A percentile compares a stretch with the other conserved stretches of the same genome.
Conservation (phyloP, 1,140 invertebrate species). For the Reticulitermes speratus region DNA sequence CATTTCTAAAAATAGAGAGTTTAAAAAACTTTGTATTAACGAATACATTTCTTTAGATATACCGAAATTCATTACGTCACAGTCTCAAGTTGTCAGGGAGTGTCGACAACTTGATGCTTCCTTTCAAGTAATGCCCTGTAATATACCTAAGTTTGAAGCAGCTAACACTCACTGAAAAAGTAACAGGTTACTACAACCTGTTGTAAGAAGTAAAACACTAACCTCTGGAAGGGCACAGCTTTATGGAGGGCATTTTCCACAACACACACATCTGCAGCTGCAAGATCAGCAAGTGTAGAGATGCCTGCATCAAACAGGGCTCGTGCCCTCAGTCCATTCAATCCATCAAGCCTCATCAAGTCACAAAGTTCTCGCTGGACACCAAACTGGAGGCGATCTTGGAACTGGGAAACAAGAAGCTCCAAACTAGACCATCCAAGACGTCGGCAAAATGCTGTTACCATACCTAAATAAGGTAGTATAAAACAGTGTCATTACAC, state of each 20-base stretch:
- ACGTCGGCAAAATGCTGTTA: conserved; percentile 87
- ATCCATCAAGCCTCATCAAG: conserved; percentile 77
- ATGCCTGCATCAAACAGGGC: conserved; percentile 83
- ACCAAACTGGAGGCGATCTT: conserved; percentile 91
- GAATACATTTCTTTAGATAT: no score
- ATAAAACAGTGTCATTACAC: not conserved
- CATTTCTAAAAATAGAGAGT: no score
- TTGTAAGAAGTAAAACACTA: conserved; percentile 21
- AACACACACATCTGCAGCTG: conserved; percentile 63
- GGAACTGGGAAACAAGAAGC: conserved; percentile 87
- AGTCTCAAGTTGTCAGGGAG: no score
- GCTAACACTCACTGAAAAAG: no score
- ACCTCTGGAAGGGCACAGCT: conserved; percentile 79
- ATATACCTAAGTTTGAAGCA: no score
- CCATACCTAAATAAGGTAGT: conserved; percentile 67
- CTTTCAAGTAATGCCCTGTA: no score
- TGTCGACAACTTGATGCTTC: no score
- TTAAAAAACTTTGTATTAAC: no score
- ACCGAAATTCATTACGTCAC: no score
- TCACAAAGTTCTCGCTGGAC: conserved; percentile 90
- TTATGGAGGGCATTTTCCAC: conserved; percentile 78
- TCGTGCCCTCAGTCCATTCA: conserved; percentile 84
- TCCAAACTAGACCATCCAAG: conserved; percentile 93
- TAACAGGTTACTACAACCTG: no score
- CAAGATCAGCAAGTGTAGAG: conserved; percentile 73